These are phyloP conservation scores for Danaus plexippus DNA, from an alignment of 1,140 invertebrate genomes.

Conservation along the genomic window DNA sequence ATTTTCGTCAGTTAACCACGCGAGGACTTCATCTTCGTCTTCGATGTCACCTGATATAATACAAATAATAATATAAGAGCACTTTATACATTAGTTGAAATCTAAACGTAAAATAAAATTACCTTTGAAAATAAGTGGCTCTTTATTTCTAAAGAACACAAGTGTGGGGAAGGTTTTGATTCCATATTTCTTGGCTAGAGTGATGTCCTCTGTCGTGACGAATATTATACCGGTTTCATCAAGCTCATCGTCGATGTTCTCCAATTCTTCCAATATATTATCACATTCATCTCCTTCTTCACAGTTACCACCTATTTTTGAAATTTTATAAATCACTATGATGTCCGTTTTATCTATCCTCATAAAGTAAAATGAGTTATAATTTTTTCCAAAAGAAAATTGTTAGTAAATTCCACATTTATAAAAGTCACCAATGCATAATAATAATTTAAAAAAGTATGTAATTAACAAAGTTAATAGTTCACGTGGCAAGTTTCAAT, in stretches of 20 bases:
- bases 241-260: conserved; percentile 94
- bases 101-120: conserved; percentile 6
- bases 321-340: conserved; percentile 1
- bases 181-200: conserved; percentile 87
- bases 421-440: too few relatives aligned
- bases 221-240: conserved; percentile 95
- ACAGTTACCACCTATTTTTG: conserved; percentile 80
- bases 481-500: too few relatives aligned
- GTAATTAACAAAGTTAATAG: too few relatives aligned
- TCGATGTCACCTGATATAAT: conserved; percentile 80
- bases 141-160: conserved; percentile 92
- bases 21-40: conserved; percentile 91
- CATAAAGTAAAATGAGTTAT: too few relatives aligned
- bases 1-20: conserved; percentile 93
- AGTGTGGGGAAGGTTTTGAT: conserved; percentile 89
- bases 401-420: too few relatives aligned
- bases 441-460: too few relatives aligned
- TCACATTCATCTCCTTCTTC: conserved; percentile 90
- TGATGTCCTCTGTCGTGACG: conserved; percentile 90
- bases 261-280: conserved; percentile 86
- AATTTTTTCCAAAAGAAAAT: too few relatives aligned
- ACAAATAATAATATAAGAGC: conserved; percentile 11
- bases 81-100: too few relatives aligned
- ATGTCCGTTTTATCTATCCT: too few relatives aligned
- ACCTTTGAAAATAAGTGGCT: conserved; percentile 82